Conservation (phyloP, 2,797 vertebrate species). For the Macrochelys suwanniensis region DNA sequence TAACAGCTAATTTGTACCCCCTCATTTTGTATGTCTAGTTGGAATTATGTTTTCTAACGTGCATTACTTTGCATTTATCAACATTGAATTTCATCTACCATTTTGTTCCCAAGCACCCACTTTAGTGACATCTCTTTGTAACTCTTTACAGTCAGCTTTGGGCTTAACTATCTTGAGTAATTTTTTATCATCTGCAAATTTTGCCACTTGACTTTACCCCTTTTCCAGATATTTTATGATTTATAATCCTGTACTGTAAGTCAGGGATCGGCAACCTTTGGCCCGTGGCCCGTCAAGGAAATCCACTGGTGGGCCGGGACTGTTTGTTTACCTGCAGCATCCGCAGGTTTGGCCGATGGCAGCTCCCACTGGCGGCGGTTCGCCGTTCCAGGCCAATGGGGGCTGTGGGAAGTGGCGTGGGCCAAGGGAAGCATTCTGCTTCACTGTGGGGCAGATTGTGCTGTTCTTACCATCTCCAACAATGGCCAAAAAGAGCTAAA, state of each 20-base stretch:
- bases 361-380: no score
- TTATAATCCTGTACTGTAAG: not conserved
- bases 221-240: no score
- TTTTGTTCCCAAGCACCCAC: not conserved
- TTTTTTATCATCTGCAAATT: not conserved
- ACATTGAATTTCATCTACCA: not conserved
- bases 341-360: no score
- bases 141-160: not conserved
- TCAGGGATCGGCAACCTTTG: no score
- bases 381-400: no score
- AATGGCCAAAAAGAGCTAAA: fast-evolving
- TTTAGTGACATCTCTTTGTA: not conserved
- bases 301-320: no score
- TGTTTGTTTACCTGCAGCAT: no score
- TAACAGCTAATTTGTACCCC: not conserved
- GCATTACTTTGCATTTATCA: not conserved
- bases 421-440: not conserved
- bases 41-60: not conserved
- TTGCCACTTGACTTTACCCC: no score
- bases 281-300: fast-evolving
- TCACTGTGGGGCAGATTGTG: not conserved
- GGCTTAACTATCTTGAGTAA: not conserved
- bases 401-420: no score
- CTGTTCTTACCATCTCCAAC: not conserved
- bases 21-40: not conserved